Evolutionary conservation across 2,888 invertebrate genomes (phyloP), one percentile per base, ranked within the genome.

Genomic region (Pyrrhosoma nymphula): DNA sequence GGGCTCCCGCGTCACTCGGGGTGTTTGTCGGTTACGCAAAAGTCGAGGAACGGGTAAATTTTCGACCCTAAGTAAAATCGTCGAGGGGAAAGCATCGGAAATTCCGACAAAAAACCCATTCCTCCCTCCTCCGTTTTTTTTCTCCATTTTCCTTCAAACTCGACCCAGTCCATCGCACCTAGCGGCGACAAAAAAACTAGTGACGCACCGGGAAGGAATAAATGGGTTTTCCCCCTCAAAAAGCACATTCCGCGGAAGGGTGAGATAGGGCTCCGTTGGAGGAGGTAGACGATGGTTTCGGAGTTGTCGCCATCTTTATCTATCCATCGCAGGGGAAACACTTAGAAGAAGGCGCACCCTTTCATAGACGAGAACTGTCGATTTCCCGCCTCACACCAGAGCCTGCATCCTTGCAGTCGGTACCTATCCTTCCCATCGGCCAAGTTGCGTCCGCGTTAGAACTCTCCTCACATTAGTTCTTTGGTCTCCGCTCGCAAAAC

Each of bases 1-100:
- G 91, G 91, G 91, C 47, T 35, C 26, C 69, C 69, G 23, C 69
- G 69, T 69, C 69, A 69, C 69, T 69, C n/a, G 69, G 23, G n/a
- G 69, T 69, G 18, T 39, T 91, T 8, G 47, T 26, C 39, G 56
- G 39, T 91, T 88, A n/a, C 8, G 47, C 8, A 47, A 69, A 69
- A 69, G 69, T 88, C 47, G 20, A 20, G 16, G 88, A 88, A 39
- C 23, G 39, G 88, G 88, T 23, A 47, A 47, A 88, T 23, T 47
- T 47, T 88, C 39, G 8, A 47, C 47, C 39, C 88, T 3, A 47
- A 14, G 23, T 39, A 35, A 63, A 63, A 91, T 60, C 35, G 20
- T 88, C 23, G 20, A 56, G 56, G 35, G 39, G 60, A 35, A 91
- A 91, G 63, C 35, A 39, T 39, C 90, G 23, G 14, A 91, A 91